Percentiles rank a stretch among this genome's conserved stretches.
Conservation (phyloP, 30 jellyfish, hydroid and myxozoan genomes). For the Morbakka virulenta region DNA sequence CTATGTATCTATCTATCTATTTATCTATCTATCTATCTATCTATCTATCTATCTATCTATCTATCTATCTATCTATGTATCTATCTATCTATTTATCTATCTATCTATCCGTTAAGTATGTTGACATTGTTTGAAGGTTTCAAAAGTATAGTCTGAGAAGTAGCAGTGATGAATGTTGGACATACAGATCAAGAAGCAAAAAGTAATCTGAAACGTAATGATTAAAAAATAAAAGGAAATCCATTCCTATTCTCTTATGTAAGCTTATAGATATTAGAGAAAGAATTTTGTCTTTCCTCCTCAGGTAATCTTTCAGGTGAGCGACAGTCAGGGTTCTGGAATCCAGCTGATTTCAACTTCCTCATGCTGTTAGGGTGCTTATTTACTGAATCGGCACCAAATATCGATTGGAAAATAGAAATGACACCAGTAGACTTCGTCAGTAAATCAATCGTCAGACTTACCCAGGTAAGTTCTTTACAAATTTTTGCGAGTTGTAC, state of each 20-base stretch:
- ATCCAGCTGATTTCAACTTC: constrained; percentile 74
- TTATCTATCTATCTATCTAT: background rate
- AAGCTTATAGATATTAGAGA: no score
- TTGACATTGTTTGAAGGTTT: no score
- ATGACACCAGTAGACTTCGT: constrained; percentile 97
- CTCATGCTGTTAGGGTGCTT: constrained; percentile 67
- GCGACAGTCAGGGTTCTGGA: constrained; percentile 67
- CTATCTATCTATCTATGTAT: background rate
- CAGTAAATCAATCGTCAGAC: constrained; percentile 68
- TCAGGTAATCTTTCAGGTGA: constrained; percentile 91
- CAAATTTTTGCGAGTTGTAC: background rate
- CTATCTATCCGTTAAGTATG: background rate
- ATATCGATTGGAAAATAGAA: constrained; percentile 80
- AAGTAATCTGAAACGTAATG: background rate
- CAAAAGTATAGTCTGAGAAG: no score
- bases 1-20: background rate
- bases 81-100: background rate
- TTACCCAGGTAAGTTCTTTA: constrained; percentile 69
- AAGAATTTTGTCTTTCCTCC: no score
- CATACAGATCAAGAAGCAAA: background rate
- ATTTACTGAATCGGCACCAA: constrained; percentile 74
- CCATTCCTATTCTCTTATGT: no score
- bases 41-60: background rate
- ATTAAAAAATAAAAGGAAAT: background rate
- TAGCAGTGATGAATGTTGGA: background rate